Evolutionary conservation across 2,797 vertebrate species (phyloP).

Genomic region (Spinus pinus): DNA sequence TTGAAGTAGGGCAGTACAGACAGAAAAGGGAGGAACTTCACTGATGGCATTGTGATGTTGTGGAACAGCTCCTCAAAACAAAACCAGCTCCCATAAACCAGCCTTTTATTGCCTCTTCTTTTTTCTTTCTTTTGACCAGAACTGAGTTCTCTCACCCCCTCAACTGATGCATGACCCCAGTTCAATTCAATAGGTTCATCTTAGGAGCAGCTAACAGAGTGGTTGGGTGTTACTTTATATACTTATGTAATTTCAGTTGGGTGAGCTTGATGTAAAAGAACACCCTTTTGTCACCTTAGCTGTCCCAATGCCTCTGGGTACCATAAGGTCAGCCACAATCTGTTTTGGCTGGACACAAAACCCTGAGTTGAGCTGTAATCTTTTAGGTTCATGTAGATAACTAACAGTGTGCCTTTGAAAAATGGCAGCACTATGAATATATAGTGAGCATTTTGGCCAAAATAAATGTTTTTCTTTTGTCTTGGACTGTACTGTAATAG

Average conservation of each 20-base stretch:
- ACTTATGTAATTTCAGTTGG: constrained; percentile 64
- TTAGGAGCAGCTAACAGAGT: not conserved
- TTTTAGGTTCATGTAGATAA: not conserved
- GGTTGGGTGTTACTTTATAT: constrained; percentile 37
- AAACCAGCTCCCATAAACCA: not conserved
- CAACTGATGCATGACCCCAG: not conserved
- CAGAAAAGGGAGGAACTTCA: not conserved
- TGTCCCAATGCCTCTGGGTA: not conserved
- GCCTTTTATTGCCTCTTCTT: not conserved
- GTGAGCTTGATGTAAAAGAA: constrained; percentile 37
- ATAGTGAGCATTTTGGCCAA: not conserved
- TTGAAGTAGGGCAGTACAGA: not conserved
- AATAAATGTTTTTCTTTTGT: not conserved
- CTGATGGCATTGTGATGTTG: not conserved
- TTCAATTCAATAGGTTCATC: not conserved
- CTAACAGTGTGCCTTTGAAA: not conserved
- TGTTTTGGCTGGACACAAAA: not conserved
- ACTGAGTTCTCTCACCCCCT: not conserved
- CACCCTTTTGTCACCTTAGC: constrained; percentile 38
- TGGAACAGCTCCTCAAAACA: not conserved
- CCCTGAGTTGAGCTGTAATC: not conserved
- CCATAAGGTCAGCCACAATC: not conserved
- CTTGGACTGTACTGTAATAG: not conserved
- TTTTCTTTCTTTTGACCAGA: not conserved
- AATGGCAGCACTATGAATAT: not conserved